phyloP scores from a whole-genome alignment of 1,140 invertebrate species.

The Sinella curviseta region DNA sequence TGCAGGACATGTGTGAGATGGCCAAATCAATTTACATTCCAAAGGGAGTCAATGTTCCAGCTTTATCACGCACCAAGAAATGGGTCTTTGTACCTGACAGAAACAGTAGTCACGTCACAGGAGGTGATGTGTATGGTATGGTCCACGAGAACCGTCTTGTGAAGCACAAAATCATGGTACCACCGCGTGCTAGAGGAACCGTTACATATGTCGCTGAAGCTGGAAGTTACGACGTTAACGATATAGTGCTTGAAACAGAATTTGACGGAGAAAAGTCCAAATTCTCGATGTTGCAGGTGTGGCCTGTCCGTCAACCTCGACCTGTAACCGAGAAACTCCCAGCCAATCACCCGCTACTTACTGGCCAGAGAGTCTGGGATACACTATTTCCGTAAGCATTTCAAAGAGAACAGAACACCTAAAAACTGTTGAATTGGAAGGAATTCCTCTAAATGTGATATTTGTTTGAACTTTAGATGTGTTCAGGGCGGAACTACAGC shows the following conservation, averaged over 20 bases:
- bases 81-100: constrained; percentile 91
- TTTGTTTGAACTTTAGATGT: constrained; percentile 63
- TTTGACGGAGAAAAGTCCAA: constrained; percentile 93
- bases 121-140: constrained; percentile 93
- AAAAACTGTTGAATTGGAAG: constrained; percentile 11
- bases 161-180: constrained; percentile 93
- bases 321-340: constrained; percentile 96
- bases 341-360: constrained; percentile 95
- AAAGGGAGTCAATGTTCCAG: constrained; percentile 93
- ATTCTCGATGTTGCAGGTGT: constrained; percentile 91
- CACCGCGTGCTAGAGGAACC: constrained; percentile 91
- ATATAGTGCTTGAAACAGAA: constrained; percentile 93
- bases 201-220: constrained; percentile 92
- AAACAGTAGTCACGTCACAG: constrained; percentile 91
- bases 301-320: constrained; percentile 96
- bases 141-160: constrained; percentile 97
- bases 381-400: constrained; percentile 88
- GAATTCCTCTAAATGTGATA: no score
- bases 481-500: constrained; percentile 99
- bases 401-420: background rate
- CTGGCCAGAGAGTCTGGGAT: constrained; percentile 96
- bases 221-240: constrained; percentile 92
- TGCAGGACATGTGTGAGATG: constrained; percentile 93
- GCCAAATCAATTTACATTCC: constrained; percentile 98
- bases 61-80: constrained; percentile 73